Conservation (phyloP, 2,888 invertebrate species). For the Philonicus albiceps region DNA sequence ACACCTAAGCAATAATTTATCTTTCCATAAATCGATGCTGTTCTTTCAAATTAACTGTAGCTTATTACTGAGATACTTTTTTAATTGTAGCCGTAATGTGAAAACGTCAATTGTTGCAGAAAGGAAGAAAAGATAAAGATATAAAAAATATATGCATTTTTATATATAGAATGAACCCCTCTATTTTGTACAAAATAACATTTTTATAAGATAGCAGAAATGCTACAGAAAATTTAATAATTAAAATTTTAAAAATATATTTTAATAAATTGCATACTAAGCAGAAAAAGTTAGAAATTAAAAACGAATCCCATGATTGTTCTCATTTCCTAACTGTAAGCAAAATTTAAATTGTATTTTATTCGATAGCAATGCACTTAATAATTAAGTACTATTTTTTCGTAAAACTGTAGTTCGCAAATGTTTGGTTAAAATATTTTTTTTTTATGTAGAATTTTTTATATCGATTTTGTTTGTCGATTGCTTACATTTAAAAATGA, state of each 20-base stretch:
- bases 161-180: neutral
- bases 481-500: neutral
- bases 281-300: neutral
- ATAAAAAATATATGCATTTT: neutral
- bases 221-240: neutral
- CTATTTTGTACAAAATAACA: neutral
- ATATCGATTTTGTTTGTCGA: neutral
- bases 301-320: neutral
- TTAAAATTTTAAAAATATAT: neutral
- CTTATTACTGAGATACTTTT: neutral
- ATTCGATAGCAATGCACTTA: neutral
- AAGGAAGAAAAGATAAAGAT: neutral
- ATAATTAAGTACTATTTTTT: neutral
- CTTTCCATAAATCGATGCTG: neutral
- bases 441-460: neutral
- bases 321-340: neutral
- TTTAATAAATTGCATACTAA: conserved; percentile 1
- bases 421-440: neutral
- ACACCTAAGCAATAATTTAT: neutral
- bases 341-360: neutral
- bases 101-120: conserved; percentile 10
- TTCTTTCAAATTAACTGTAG: neutral
- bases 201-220: neutral
- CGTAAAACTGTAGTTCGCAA: neutral
- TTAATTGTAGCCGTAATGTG: neutral